phyloP scores from a whole-genome alignment of 2,888 invertebrate genomes.

The Colostygia pectinataria region DNA sequence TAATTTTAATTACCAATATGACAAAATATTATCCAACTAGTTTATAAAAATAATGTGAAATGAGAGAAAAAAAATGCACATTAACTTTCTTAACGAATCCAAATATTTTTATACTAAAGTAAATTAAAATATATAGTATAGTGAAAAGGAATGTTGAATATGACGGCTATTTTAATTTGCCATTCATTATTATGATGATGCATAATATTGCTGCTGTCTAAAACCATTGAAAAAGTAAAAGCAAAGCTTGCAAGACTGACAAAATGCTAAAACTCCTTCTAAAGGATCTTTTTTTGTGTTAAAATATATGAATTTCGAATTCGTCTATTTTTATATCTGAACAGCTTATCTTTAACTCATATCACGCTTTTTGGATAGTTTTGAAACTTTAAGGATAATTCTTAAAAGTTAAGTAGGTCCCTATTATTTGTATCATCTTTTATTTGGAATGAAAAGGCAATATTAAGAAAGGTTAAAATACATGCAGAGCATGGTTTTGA shows the following conservation, averaged over 20 bases:
- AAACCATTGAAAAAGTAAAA: conserved; percentile 59
- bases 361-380: conserved; percentile 15
- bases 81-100: too few species aligned
- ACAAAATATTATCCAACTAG: too few species aligned
- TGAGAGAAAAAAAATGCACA: too few species aligned
- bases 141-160: conserved; percentile 1
- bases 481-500: conserved; percentile 45
- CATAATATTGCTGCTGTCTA: conserved; percentile 20
- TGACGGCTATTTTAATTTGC: conserved; percentile 13
- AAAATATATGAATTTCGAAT: conserved; percentile 55
- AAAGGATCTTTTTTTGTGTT: conserved; percentile 71
- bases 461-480: conserved; percentile 29
- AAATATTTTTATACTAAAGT: conserved; percentile 12
- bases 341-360: conserved; percentile 43
- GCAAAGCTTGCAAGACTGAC: conserved; percentile 79
- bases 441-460: conserved; percentile 39
- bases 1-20: too few species aligned
- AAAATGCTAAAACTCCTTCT: conserved; percentile 62
- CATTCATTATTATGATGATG: conserved; percentile 26
- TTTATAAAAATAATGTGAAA: too few species aligned
- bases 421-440: background rate
- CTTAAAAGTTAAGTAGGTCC: too few species aligned
- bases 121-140: background rate
- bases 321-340: conserved; percentile 67
- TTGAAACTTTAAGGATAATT: background rate